Conservation (phyloP, 2,797 vertebrate species). For the Anguilla obscura region DNA sequence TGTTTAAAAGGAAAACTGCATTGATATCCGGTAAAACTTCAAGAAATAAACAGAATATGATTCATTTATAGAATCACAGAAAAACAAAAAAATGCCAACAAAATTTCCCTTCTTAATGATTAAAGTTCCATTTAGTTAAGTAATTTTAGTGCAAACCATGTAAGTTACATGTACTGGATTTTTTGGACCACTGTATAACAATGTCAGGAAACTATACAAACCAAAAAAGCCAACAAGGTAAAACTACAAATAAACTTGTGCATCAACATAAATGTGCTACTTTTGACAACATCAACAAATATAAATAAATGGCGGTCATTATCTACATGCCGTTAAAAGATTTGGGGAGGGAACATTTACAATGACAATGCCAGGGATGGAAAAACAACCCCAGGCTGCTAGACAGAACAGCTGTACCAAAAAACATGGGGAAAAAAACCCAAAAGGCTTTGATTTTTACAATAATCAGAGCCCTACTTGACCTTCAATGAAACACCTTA, state of each 20-base stretch:
- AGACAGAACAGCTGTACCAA: constrained; percentile 6
- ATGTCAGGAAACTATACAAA: constrained; percentile 22
- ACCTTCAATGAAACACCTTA: not conserved
- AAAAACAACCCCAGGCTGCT: not conserved
- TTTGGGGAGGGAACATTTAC: not conserved
- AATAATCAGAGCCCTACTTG: constrained; percentile 8
- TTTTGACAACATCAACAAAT: constrained; percentile 10
- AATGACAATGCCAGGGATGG: not conserved
- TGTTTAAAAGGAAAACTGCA: not conserved
- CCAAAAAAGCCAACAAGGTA: not conserved
- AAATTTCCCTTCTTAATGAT: not conserved
- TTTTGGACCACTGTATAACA: not conserved
- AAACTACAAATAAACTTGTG: not conserved
- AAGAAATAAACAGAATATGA: not conserved
- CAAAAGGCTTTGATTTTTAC: constrained; percentile 1
- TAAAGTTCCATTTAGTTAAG: not conserved
- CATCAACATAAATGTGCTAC: not conserved
- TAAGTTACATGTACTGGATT: constrained; percentile 1
- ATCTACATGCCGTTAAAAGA: not conserved
- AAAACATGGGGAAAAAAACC: not conserved
- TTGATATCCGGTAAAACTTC: not conserved
- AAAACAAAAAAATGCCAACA: not conserved
- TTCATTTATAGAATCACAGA: not conserved
- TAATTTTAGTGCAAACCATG: not conserved
- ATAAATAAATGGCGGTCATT: constrained; percentile 2